Percentiles rank a stretch among this genome's conserved stretches.
These are phyloP conservation scores for Tetramorium simillimum DNA, from an alignment of 1,140 invertebrate genomes.

Conservation along the genomic window DNA sequence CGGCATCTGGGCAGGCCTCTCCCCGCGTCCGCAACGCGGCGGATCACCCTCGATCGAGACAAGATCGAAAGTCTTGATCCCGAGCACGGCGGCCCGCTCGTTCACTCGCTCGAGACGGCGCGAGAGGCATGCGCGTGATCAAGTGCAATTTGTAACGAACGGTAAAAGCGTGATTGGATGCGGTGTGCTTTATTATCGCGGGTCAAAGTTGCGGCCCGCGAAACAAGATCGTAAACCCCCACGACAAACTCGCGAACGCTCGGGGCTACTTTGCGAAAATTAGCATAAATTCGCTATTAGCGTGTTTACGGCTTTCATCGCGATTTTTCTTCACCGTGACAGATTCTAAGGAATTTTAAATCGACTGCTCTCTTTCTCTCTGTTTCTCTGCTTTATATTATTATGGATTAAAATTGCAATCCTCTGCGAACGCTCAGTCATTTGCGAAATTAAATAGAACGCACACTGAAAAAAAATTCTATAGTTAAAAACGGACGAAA, in stretches of 20 bases:
- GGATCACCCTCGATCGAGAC: slow-evolving; percentile 51
- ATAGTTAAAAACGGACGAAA: too few species aligned
- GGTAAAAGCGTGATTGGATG: slow-evolving; percentile 56
- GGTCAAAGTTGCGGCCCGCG: slow-evolving; percentile 50
- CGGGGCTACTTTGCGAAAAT: not conserved
- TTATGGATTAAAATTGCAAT: not conserved
- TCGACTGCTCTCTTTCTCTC: not conserved
- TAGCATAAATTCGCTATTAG: slow-evolving; percentile 2
- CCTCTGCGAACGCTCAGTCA: not conserved
- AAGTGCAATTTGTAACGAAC: slow-evolving; percentile 57
- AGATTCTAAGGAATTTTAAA: not conserved
- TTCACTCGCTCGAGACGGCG: slow-evolving; percentile 7
- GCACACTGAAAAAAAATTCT: too few species aligned
- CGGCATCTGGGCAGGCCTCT: not conserved
- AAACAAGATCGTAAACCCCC: slow-evolving; percentile 49
- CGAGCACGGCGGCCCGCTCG: not conserved
- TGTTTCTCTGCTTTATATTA: not conserved
- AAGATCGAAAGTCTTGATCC: slow-evolving; percentile 63
- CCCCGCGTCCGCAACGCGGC: not conserved
- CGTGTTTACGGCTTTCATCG: not conserved
- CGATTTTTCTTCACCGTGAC: not conserved
- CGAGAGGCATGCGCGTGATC: slow-evolving; percentile 42
- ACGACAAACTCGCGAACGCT: slow-evolving; percentile 19
- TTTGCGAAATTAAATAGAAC: not conserved
- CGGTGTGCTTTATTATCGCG: slow-evolving; percentile 47